Evolutionary conservation across 2,888 invertebrate genomes (phyloP).

Genomic region (Cerceris rybyensis): DNA sequence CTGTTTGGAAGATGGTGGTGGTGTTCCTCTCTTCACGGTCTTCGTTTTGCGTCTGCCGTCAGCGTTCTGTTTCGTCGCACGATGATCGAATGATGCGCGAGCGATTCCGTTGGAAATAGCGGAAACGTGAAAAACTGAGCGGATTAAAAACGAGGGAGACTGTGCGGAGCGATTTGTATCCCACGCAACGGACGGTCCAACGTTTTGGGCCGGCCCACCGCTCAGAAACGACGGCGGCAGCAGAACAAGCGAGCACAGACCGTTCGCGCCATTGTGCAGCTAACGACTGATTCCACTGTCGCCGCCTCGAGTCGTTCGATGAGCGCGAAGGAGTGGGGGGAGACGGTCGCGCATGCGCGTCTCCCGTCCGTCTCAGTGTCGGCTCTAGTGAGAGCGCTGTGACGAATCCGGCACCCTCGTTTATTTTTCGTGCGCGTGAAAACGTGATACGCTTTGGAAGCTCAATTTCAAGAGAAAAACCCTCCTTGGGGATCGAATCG

Average conservation of each 20-base stretch:
- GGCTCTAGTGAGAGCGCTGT: conserved; percentile 14
- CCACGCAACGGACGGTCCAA: conserved; percentile 78
- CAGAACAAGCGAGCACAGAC: conserved; percentile 63
- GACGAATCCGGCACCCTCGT: conserved; percentile 7
- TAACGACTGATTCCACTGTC: conserved; percentile 72
- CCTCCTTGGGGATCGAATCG: no score
- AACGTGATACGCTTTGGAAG: conserved; percentile 34
- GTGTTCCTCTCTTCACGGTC: conserved; percentile 29
- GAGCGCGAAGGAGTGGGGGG: conserved; percentile 4
- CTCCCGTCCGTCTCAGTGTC: conserved; percentile 29
- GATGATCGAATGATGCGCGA: conserved; percentile 18
- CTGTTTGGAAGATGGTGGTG: conserved; percentile 27
- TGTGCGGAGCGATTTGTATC: conserved; percentile 59
- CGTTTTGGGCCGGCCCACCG: conserved; percentile 78
- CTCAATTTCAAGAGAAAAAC: not conserved
- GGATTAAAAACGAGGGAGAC: conserved; percentile 56
- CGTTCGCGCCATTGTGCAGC: conserved; percentile 79
- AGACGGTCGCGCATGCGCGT: conserved; percentile 32
- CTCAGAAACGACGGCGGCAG: conserved; percentile 79
- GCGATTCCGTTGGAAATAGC: conserved; percentile 27
- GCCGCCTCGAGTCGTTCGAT: conserved; percentile 34
- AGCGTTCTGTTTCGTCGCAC: conserved; percentile 29
- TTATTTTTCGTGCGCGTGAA: conserved; percentile 6
- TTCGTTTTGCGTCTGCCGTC: conserved; percentile 37
- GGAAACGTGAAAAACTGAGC: conserved; percentile 40